These are phyloP conservation scores for Epinephelus fuscoguttatus DNA, from an alignment of 2,113 vertebrate species.

Conservation along the genomic window DNA sequence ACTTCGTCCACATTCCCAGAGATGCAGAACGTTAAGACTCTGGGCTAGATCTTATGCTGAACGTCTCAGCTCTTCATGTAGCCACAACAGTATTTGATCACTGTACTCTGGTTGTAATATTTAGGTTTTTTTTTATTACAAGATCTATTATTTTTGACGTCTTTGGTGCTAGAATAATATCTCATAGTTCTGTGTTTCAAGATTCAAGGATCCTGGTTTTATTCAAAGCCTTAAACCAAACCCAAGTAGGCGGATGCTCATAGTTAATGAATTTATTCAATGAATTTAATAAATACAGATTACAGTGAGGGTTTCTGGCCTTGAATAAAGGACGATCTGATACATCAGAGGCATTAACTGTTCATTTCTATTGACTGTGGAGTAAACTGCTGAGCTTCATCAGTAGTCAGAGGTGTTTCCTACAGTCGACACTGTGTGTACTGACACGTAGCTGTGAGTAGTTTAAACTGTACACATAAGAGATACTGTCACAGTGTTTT, in stretches of 20 bases:
- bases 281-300: neutral
- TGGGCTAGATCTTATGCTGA: neutral
- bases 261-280: neutral
- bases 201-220: constrained; percentile 22
- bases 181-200: constrained; percentile 3
- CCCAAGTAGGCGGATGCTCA: too few relatives aligned
- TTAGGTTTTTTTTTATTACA: neutral
- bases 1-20: constrained; percentile 56
- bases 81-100: constrained; percentile 34
- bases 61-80: constrained; percentile 31
- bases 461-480: constrained; percentile 18
- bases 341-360: constrained; percentile 24
- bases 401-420: neutral
- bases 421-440: constrained; percentile 1
- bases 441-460: constrained; percentile 22
- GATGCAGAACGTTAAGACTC: neutral
- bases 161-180: constrained; percentile 51
- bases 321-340: neutral
- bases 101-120: constrained; percentile 21
- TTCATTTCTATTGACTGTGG: neutral
- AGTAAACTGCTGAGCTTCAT: constrained; percentile 14
- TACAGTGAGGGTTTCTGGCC: neutral
- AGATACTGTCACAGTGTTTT: constrained; percentile 39
- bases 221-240: constrained; percentile 38
- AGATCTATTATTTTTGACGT: constrained; percentile 29